Evolutionary conservation across 2,888 invertebrate species (phyloP), one percentile per base, ranked within the genome.

Genomic region (Dasysyrphus albostriatus): DNA sequence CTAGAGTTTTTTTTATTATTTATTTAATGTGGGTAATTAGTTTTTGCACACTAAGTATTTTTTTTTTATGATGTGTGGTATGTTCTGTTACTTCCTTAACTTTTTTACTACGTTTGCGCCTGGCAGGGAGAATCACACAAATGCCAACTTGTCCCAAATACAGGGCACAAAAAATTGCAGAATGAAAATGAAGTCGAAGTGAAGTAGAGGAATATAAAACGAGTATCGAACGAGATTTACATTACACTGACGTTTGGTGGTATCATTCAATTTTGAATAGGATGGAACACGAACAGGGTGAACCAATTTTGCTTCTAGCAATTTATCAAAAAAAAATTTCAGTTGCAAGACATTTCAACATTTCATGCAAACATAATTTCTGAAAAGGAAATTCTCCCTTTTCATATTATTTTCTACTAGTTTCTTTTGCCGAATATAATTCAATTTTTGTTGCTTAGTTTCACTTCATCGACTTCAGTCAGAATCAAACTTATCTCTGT

Each of bases 51-150:
- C 75, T 69, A 79, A 61, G 67, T 44, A 49, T 61, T 65, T 74
- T 56, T 65, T 74, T 56, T 58, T 19, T 24, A 44, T 56, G 14
- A 56, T 69, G 63, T 75, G 76, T 73, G 59, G 81, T 75, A 70
- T 63, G 61, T 72, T 70, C 44, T 56, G 56, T 69, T 74, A 67
- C 54, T 83, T 63, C 19, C 47, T 70, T 19, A 44, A 44, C 61
- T 42, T 47, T 51, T 61, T 65, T 70, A 78, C 54, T 87, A 87
- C 87, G 87, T 72, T 87, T 87, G 87, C 87, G 87, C 87, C 87
- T 79, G 79, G 87, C 83, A 72, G 79, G 74, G 78, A 82, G 82
- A 74, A 78, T 83, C 74, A 83, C 85, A 81, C 49, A 87, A 78
- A 79, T 79, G 83, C 82, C 87, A 87, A 87, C 69, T 87, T 76